A percentile compares a stretch with the other conserved stretches of the same genome.
Evolutionary conservation across 2,113 vertebrate species (phyloP).

Genomic region (Butastur rufipennis): DNA sequence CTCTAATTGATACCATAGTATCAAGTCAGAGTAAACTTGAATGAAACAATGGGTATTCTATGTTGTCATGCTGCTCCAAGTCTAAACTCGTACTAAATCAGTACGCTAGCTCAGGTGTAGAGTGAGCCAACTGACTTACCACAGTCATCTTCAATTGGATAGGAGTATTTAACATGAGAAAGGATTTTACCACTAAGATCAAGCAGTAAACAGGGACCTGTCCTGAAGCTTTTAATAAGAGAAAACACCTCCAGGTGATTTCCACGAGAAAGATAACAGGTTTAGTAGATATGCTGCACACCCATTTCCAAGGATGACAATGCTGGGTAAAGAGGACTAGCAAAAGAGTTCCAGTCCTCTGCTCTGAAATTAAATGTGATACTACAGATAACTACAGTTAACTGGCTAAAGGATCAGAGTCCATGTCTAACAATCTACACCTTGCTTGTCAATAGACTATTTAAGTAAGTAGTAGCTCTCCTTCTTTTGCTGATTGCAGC

Average conservation of each 20-base stretch:
- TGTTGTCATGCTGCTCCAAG: neutral
- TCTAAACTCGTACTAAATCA: neutral
- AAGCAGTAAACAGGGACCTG: neutral
- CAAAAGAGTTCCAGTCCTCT: neutral
- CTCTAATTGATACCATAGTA: neutral
- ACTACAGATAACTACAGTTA: neutral
- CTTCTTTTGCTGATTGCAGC: neutral
- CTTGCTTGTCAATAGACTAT: neutral
- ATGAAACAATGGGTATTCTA: neutral
- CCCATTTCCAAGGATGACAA: neutral
- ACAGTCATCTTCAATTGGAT: neutral
- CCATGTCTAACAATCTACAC: neutral
- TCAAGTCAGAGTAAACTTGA: neutral
- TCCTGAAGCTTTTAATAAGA: neutral
- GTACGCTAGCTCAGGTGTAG: neutral
- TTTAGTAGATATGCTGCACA: neutral
- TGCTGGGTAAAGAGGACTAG: neutral
- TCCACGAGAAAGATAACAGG: neutral
- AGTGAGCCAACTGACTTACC: neutral
- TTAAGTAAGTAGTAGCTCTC: neutral
- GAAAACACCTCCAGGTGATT: neutral
- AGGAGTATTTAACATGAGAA: neutral
- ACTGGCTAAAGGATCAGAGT: neutral
- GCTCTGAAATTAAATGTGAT: neutral
- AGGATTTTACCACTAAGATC: neutral